Base-by-base conservation (phyloP, 2,888 invertebrate genomes). In the Harmothoe impar region DNA sequence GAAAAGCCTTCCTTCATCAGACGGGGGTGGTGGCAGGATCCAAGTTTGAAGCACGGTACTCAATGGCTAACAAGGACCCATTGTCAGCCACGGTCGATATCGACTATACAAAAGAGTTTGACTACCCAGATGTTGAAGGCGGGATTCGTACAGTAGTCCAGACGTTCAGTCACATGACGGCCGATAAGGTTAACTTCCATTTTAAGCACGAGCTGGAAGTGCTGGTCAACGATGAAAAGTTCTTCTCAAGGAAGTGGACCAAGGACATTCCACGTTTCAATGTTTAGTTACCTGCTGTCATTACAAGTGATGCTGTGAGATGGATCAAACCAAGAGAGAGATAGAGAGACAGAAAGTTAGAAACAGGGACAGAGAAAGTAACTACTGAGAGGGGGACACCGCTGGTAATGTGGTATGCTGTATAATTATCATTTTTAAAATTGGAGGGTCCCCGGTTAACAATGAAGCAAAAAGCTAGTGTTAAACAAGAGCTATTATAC, bases 51-150 rank as follows among this genome's bases (percentile, higher is more conserved):
- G 77, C 33, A 25, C 35, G 54, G 15, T 84, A 84, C 35, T 17
- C 81, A 0, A 90, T 90, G 43, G 56, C 25, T 25, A 84, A 51
- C 17, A 84, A 81, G 0, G 62, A 90, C 25, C 90, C 90, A 54
- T n/a, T 84, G 31, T 90, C 90, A 17, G 62, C 81, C 15, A 5
- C 33, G 0, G 84, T 81, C 12, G 56, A 78, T n/a, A 56, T 84
- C 12, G n/a, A 81, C 54, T 54, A 84, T 33, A 12, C 1, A 0
- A 52, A 77, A 17, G 62, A 78, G 29, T 81, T 43, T 31, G 90
- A 90, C 54, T 90, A 77, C 23, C 90, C 90, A 5, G 84, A 90
- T 7, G 84, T 33, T 12, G 90, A 90, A 15, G 90, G 84, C 25
- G 81, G 81, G 5, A 81, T 90, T 25, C 29, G 54, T 23, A 54